These are phyloP conservation scores for Tapirus terrestris DNA, from an alignment of 2,113 vertebrate genomes.

Conservation along the genomic window DNA sequence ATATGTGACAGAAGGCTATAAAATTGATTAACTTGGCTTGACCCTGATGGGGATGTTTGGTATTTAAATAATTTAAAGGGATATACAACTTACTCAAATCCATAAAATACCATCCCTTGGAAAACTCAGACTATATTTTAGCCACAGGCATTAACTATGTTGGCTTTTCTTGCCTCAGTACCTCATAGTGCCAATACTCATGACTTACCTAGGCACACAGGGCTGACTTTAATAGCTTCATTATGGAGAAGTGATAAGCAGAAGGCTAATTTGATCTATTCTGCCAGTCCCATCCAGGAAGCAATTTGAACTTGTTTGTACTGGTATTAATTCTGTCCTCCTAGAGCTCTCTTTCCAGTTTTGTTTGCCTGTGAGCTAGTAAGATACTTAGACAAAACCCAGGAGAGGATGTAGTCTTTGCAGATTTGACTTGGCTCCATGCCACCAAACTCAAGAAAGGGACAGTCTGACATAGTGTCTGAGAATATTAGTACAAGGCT, in stretches of 20 bases:
- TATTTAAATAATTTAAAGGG: conserved; percentile 74
- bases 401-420: not conserved
- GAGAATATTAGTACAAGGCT: not conserved
- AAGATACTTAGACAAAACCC: not conserved
- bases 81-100: conserved; percentile 10
- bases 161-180: not conserved
- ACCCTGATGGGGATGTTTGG: conserved; percentile 37
- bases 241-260: not conserved
- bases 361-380: conserved; percentile 5
- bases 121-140: not conserved
- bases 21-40: conserved; percentile 62
- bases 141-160: not conserved
- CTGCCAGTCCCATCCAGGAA: not conserved
- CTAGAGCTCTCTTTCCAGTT: not conserved
- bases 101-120: conserved; percentile 11
- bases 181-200: not conserved
- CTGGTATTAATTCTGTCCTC: not conserved
- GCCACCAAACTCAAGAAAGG: not conserved
- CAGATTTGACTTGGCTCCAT: not conserved
- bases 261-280: not conserved
- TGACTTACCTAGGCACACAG: not conserved
- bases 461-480: not conserved
- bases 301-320: not conserved
- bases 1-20: conserved; percentile 74
- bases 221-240: not conserved